phyloP scores from a whole-genome alignment of 1,140 invertebrate species.

The Babylonia areolata region DNA sequence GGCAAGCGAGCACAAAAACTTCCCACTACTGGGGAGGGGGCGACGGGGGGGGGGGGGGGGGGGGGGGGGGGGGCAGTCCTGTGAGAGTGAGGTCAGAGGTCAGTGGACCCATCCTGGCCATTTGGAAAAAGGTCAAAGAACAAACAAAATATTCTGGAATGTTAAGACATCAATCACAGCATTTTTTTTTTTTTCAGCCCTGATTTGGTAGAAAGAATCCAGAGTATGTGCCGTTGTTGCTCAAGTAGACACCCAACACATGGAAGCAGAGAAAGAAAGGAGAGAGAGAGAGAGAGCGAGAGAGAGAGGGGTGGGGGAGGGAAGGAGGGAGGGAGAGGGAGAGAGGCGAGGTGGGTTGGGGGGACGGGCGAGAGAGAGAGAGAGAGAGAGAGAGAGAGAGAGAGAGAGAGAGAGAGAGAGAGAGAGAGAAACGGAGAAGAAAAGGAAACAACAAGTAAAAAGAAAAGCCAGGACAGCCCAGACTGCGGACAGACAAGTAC shows the following conservation, averaged over 20 bases:
- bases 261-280: neutral
- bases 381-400: constrained; percentile 8
- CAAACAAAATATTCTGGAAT: too few relatives aligned
- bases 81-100: neutral
- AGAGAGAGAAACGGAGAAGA: neutral
- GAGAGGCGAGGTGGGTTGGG: neutral
- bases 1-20: too few relatives aligned
- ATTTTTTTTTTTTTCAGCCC: too few relatives aligned
- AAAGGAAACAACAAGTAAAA: neutral
- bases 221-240: too few relatives aligned
- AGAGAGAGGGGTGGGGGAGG: neutral
- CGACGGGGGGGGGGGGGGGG: neutral
- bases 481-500: constrained; percentile 21
- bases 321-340: neutral
- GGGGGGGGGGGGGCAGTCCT: neutral
- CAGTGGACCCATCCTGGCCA: too few relatives aligned
- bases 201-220: too few relatives aligned
- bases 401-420: neutral
- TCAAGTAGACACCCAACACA: too few relatives aligned
- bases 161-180: too few relatives aligned
- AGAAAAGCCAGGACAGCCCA: neutral
- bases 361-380: neutral
- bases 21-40: neutral
- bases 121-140: too few relatives aligned
- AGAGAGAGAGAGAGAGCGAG: neutral